Conservation (phyloP, 2,113 vertebrate genomes). For the Carollia perspicillata region DNA sequence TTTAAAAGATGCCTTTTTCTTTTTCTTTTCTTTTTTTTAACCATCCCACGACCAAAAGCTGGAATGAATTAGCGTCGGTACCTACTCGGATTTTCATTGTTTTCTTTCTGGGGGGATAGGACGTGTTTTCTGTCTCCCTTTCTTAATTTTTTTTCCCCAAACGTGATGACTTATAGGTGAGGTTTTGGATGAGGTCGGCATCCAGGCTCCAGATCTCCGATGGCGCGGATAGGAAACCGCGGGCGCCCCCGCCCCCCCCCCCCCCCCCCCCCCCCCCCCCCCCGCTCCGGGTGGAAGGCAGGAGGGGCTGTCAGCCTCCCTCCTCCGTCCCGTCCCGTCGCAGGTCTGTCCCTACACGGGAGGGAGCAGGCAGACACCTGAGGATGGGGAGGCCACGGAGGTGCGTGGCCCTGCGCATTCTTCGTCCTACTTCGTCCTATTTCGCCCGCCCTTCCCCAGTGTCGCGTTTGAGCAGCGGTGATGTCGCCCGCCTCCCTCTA, state of each 20-base stretch:
- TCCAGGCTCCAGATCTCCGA: not conserved
- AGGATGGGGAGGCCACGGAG: not conserved
- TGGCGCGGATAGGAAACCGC: too few relatives aligned
- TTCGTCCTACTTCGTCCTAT: not conserved
- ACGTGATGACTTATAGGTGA: not conserved
- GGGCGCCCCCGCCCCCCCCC: too few relatives aligned
- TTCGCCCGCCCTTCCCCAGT: accelerated
- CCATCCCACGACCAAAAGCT: not conserved
- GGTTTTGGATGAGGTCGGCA: not conserved
- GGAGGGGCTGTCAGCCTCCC: accelerated
- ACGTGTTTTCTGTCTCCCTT: not conserved
- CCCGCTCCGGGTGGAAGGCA: too few relatives aligned
- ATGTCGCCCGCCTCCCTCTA: not conserved
- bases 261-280: too few relatives aligned
- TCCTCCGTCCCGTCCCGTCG: not conserved
- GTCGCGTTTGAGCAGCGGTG: not conserved
- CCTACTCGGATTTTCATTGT: not conserved
- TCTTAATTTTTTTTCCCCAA: not conserved
- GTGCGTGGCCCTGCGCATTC: not conserved
- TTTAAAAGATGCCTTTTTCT: not conserved
- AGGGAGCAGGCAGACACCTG: not conserved
- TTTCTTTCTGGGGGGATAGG: not conserved
- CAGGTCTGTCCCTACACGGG: not conserved
- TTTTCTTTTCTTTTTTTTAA: not conserved
- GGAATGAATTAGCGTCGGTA: not conserved